Evolutionary conservation across 2,888 invertebrate species (phyloP).

Genomic region (Acholoe squamosa): DNA sequence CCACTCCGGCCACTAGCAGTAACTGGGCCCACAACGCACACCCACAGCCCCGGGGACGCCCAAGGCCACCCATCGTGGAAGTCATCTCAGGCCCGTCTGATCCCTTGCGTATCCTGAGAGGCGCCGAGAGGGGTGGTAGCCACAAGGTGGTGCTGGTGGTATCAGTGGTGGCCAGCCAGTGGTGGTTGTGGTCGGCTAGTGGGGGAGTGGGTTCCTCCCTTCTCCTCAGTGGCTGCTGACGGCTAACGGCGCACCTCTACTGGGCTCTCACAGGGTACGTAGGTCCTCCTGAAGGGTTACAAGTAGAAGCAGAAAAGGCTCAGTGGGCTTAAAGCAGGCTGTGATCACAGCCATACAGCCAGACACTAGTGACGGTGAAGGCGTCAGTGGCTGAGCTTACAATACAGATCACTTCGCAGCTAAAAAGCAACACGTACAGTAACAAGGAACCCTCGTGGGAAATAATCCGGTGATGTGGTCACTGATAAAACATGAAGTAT

Average conservation of each 20-base stretch:
- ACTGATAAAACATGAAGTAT: constrained; percentile 11
- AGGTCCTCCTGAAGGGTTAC: constrained; percentile 8
- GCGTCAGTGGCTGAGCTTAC: neutral
- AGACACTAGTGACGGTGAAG: neutral
- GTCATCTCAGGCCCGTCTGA: neutral
- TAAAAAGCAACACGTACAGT: neutral
- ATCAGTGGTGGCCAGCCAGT: neutral
- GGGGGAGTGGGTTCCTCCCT: neutral
- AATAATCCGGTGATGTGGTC: constrained; percentile 21
- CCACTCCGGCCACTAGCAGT: constrained; percentile 35
- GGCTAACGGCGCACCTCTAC: neutral
- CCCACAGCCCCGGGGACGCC: constrained; percentile 43
- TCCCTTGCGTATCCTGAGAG: constrained; percentile 3
- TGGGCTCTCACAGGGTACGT: neutral
- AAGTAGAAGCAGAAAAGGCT: neutral
- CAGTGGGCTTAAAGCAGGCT: neutral
- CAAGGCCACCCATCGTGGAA: neutral
- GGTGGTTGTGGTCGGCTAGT: neutral
- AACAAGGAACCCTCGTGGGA: neutral
- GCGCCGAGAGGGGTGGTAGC: constrained; percentile 1
- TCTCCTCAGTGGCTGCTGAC: neutral
- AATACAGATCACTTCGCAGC: neutral
- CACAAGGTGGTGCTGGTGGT: neutral
- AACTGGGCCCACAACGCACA: constrained; percentile 35
- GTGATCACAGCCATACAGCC: neutral